phyloP scores from a whole-genome alignment of 2,113 vertebrate genomes.

The Mellivora capensis region DNA sequence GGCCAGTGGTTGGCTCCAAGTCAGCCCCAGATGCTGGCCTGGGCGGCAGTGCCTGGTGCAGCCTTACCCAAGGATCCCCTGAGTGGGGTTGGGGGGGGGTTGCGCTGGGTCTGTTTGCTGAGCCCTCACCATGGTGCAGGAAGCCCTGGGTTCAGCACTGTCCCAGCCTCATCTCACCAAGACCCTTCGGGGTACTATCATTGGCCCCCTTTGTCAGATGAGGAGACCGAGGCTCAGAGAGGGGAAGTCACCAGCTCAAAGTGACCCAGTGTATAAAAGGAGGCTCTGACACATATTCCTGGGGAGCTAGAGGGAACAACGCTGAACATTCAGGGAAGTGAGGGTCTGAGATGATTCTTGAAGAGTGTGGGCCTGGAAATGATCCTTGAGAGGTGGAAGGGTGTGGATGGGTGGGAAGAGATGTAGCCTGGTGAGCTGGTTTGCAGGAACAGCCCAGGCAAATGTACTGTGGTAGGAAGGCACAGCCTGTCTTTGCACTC shows the following conservation, averaged over 20 bases:
- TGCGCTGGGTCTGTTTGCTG: not conserved
- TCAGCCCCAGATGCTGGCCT: conserved; percentile 52
- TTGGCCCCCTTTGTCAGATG: not conserved
- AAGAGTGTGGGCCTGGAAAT: not conserved
- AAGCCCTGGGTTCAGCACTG: not conserved
- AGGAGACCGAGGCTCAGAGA: not conserved
- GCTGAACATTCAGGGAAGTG: not conserved
- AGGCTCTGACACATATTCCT: not conserved
- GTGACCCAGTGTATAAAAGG: not conserved
- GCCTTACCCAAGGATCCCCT: conserved; percentile 47
- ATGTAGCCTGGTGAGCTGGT: not conserved
- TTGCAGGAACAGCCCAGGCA: not conserved
- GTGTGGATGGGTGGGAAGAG: not conserved
- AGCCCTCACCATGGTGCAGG: not conserved
- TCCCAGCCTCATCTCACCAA: not conserved
- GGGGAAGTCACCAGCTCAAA: not conserved
- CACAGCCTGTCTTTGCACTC: not conserved
- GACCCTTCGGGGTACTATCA: not conserved
- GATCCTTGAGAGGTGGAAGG: not conserved
- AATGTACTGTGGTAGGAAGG: not conserved
- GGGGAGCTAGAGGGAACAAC: not conserved
- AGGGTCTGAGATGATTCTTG: not conserved
- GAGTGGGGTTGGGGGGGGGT: not conserved
- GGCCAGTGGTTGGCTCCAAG: conserved; percentile 53
- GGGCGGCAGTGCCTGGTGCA: conserved; percentile 55